Conservation (phyloP, 2,888 invertebrate genomes). For the Phrixothrix hirtus region DNA sequence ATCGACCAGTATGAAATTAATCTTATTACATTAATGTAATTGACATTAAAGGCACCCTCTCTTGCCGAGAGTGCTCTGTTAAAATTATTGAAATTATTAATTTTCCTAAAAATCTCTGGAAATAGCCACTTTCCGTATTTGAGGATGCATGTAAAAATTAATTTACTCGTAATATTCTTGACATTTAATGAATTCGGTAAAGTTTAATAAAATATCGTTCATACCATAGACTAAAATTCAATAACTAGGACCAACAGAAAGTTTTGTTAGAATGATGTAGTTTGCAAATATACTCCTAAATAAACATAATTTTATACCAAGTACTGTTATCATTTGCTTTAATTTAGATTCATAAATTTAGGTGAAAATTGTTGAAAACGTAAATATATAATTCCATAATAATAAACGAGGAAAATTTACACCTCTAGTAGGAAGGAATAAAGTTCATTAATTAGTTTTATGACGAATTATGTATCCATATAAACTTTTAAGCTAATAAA, state of each 20-base stretch:
- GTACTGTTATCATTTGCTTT: background rate
- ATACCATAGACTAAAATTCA: background rate
- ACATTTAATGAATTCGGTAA: no score
- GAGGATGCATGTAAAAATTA: no score
- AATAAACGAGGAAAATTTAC: slow-evolving; percentile 1
- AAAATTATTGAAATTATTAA: no score
- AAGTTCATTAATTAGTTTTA: slow-evolving; percentile 3
- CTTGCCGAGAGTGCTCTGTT: no score
- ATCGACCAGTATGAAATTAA: no score
- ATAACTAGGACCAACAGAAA: background rate
- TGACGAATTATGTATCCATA: background rate
- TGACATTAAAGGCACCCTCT: no score
- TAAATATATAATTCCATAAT: background rate
- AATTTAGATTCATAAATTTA: background rate
- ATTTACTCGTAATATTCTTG: no score
- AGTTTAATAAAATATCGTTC: background rate
- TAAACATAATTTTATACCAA: background rate
- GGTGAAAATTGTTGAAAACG: background rate
- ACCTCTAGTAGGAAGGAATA: background rate
- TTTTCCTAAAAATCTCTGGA: no score
- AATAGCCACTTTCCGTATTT: no score
- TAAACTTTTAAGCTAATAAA: slow-evolving; percentile 1
- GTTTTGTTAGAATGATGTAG: background rate
- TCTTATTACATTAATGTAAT: no score
- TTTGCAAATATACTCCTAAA: background rate